Evolutionary conservation across 2,113 vertebrate species (phyloP).

Genomic region (Otolemur garnettii): DNA sequence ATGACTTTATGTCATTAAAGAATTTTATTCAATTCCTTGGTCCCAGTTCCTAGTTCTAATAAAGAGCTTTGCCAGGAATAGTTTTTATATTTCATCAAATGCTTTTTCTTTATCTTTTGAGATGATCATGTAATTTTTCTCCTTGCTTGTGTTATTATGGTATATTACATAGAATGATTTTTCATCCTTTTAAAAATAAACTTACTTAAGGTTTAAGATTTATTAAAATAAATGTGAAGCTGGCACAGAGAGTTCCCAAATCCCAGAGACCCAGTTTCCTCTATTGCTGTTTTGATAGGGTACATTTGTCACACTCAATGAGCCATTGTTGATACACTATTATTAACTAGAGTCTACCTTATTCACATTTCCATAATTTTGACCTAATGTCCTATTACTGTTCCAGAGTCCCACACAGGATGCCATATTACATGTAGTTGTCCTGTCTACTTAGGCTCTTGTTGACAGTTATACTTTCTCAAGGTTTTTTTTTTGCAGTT

Average conservation of each 20-base stretch:
- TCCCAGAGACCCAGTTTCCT: not conserved
- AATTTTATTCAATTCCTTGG: not conserved
- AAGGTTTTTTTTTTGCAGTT: not conserved
- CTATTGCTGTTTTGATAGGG: not conserved
- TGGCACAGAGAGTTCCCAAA: not conserved
- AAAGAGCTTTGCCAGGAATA: not conserved
- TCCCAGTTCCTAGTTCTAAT: not conserved
- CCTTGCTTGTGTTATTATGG: not conserved
- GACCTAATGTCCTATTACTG: not conserved
- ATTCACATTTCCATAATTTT: not conserved
- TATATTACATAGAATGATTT: not conserved
- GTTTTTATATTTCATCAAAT: not conserved
- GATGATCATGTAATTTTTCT: not conserved
- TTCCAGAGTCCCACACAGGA: not conserved
- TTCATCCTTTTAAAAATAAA: not conserved
- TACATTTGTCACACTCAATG: not conserved
- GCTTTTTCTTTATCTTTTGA: not conserved
- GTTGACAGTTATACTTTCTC: not conserved
- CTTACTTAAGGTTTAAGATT: conserved; percentile 14
- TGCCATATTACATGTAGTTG: not conserved
- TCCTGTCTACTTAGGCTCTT: not conserved
- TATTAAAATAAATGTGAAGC: not conserved
- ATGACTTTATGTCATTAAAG: not conserved
- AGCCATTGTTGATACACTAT: not conserved
- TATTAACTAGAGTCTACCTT: not conserved